Base-by-base conservation (phyloP, 2,888 invertebrate genomes). In the Glomeris marginata region DNA sequence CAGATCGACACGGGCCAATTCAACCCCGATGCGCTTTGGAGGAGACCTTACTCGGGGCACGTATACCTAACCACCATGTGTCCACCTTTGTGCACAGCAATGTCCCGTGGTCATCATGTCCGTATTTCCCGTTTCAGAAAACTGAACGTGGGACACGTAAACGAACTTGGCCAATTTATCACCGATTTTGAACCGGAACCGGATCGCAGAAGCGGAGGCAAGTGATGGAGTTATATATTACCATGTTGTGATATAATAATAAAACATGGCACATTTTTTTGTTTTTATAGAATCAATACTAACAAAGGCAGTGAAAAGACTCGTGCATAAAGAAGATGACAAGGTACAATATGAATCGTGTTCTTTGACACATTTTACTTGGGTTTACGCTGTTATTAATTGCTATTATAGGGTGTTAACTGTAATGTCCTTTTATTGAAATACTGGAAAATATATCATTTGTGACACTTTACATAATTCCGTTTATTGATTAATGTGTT, bases 21-120 rank as follows among this genome's bases (percentile, higher is more conserved):
- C 56, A 83, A 90, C 70, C 90, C 91, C 0, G 88, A 91, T 69
- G 74, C 84, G 46, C 70, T 92, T 49, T 92, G 91, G 91, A 81
- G 79, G 64, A 73, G 90, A 41, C 58, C 58, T 10, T 54, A 59
- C 22, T 54, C 63, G 13, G 62, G 64, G 63, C 63, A 53, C 49
- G 58, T 50, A 45, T 8, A 42, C 33, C 35, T 16, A 21, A 43
- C 10, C 10, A 5, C 40, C 4, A n/a, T n/a, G n/a, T n/a, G n/a
- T n/a, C 18, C 40, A 3, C 40, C 40, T 38, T 8, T 18, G 2
- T 3, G n/a, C 21, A 6, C 4, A 2, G 16, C 16, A 42, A 5
- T 5, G 3, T 11, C 3, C 2, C 13, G 4, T 3, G 13, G 42
- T 48, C 33, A 20, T 52, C 54, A 56, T 50, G 53, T 49, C 53